Percentiles rank a stretch among this genome's conserved stretches.
phyloP scores from a whole-genome alignment of 2,797 vertebrate species.

The Pangasius krempfi region DNA sequence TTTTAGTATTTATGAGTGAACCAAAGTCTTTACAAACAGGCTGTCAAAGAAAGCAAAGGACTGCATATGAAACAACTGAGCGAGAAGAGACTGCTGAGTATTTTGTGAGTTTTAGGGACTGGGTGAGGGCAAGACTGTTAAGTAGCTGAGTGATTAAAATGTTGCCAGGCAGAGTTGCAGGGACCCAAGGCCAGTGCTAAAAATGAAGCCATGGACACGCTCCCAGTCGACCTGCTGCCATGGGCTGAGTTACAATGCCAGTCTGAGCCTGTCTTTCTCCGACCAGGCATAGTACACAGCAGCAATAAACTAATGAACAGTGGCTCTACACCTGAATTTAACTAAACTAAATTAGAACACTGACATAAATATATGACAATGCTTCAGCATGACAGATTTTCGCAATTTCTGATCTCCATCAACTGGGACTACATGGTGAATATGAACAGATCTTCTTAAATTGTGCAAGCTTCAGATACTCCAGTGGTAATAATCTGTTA shows the following conservation, averaged over 20 bases:
- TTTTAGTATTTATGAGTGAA: neutral
- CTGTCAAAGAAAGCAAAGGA: neutral
- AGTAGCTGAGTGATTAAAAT: conserved; percentile 64
- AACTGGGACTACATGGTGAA: neutral
- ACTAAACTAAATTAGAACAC: neutral
- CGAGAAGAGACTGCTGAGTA: conserved; percentile 44
- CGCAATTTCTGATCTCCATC: neutral
- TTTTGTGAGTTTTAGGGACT: conserved; percentile 58
- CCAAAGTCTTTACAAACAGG: neutral
- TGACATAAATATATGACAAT: neutral
- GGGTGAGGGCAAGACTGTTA: conserved; percentile 64
- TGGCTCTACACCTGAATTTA: conserved; percentile 3
- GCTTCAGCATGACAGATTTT: neutral
- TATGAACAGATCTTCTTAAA: neutral
- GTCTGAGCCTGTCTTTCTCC: conserved; percentile 72
- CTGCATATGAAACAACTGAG: neutral
- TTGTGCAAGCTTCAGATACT: neutral
- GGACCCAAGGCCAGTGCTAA: conserved; percentile 81
- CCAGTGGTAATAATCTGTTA: neutral
- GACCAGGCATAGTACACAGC: neutral
- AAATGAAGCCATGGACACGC: conserved; percentile 79
- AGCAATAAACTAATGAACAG: conserved; percentile 17
- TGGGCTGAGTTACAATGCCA: conserved; percentile 80
- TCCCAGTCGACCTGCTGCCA: conserved; percentile 80
- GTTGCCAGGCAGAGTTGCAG: conserved; percentile 82